Base-by-base conservation (phyloP, 2,888 invertebrate genomes). In the Ganaspis brasiliensis region DNA sequence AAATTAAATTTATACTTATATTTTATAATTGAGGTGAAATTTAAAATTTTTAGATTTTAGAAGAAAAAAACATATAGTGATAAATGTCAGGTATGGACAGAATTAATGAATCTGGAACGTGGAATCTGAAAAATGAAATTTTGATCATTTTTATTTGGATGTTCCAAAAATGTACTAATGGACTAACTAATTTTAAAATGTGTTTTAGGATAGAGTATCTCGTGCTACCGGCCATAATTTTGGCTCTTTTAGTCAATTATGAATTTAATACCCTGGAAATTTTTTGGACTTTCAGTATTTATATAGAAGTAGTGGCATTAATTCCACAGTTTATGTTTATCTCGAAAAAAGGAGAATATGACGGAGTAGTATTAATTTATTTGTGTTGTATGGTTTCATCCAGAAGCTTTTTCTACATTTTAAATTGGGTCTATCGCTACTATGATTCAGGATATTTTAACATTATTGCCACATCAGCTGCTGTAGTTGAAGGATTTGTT, bases 131-230 rank as follows among this genome's bases (percentile, higher is more conserved):
- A n/a, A n/a, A n/a, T n/a, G n/a, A n/a, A n/a, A n/a, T n/a, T n/a
- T n/a, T n/a, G n/a, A n/a, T n/a, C n/a, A n/a, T n/a, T n/a, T n/a
- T n/a, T n/a, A n/a, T n/a, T n/a, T n/a, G n/a, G n/a, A n/a, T n/a
- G n/a, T n/a, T n/a, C n/a, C n/a, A n/a, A n/a, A n/a, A n/a, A n/a
- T n/a, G n/a, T n/a, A n/a, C n/a, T 52, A 19, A 16, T 52, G n/a
- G 1, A 2, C 1, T 52, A 16, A 16, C 1, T 52, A n/a, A 1
- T 16, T 16, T 52, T 52, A 52, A 16, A 52, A 45, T 35, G 4
- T 35, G 35, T 52, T 52, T n/a, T 26, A 63, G 63, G 63, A 63
- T 40, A 35, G 63, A 63, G 63, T 63, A 24, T 37, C 3, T 63
- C 24, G 4, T 63, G 14, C 8, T 37, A 2, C 37, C 63, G 19